Conservation (phyloP, 2,113 vertebrate species). For the Siniperca knerii region DNA sequence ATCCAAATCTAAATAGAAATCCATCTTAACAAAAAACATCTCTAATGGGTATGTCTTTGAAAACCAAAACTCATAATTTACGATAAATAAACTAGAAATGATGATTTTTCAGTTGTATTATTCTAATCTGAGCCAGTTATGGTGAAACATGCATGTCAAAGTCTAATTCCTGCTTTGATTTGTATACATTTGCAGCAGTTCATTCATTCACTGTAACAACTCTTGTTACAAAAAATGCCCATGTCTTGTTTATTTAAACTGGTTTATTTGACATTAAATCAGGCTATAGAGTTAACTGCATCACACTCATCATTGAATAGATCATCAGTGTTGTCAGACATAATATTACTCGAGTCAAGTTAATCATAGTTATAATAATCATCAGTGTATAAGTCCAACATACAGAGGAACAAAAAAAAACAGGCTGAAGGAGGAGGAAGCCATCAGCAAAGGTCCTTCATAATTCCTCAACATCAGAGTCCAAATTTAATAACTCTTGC, state of each 20-base stretch:
- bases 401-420: constrained; percentile 56
- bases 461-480: constrained; percentile 7
- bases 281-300: constrained; percentile 77
- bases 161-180: neutral
- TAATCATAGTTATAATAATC: constrained; percentile 58
- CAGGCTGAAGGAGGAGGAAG: constrained; percentile 45
- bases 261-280: constrained; percentile 82
- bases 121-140: neutral
- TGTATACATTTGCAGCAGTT: neutral
- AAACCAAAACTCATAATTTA: too few species aligned
- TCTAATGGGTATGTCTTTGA: too few species aligned
- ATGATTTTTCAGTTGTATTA: neutral
- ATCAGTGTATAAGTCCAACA: constrained; percentile 66
- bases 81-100: neutral
- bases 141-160: neutral
- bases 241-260: constrained; percentile 21
- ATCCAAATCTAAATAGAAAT: neutral
- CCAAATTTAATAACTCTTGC: constrained; percentile 12
- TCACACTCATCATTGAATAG: constrained; percentile 71
- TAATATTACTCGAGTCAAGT: constrained; percentile 68
- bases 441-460: constrained; percentile 45
- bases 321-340: constrained; percentile 72
- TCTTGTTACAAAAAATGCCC: neutral
- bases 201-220: neutral
- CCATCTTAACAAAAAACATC: neutral